Evolutionary conservation across 2,113 vertebrate species (phyloP), one percentile per base, ranked within the genome.

Genomic region (Paracanthobrama guichenoti): DNA sequence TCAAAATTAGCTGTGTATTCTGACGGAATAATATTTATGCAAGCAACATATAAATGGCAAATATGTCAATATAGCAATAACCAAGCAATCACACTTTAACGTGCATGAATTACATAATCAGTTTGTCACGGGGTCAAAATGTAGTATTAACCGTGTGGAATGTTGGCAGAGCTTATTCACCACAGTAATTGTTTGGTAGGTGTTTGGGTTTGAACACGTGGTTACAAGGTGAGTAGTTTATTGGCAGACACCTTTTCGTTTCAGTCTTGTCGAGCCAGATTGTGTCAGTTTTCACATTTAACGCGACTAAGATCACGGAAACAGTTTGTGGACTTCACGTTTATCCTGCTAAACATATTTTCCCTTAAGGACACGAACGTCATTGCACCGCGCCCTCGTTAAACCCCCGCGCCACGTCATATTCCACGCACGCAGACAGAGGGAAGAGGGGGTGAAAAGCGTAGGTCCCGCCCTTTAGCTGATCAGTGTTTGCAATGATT

Each of bases 401-500:
- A 79, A 69, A 24, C 31, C 1, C 1, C 42, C 44, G 4, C 39
- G 84, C 84, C 84, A 85, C 84, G 84, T 85, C 84, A 85, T 46
- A 50, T 46, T 79, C 64, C 48, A 81, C 79, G 79, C 26, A 71
- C 20, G 79, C 64, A 71, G 11, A 35, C 13, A 39, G 31, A 67
- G 64, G 8, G 79, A 53, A 39, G 55, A 11, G 44, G 14, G 1
- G 66, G 3, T 8, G 22, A 35, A 10, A 20, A 16, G 0, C 44
- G n/a, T 11, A 42, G 14, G 60, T 4, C 60, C 24, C 39, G 60
- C 42, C 59, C 60, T 6, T 11, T 31, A 9, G 26, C 4, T 20
- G 0, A 48, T 46, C 12, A 22, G 2, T 20, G 2, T 80, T 22
- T 28, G 14, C 4, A 4, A 20, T 22, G 79, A 71, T 81, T 81